Conservation (phyloP, 2,888 invertebrate species). For the Acheta domesticus region DNA sequence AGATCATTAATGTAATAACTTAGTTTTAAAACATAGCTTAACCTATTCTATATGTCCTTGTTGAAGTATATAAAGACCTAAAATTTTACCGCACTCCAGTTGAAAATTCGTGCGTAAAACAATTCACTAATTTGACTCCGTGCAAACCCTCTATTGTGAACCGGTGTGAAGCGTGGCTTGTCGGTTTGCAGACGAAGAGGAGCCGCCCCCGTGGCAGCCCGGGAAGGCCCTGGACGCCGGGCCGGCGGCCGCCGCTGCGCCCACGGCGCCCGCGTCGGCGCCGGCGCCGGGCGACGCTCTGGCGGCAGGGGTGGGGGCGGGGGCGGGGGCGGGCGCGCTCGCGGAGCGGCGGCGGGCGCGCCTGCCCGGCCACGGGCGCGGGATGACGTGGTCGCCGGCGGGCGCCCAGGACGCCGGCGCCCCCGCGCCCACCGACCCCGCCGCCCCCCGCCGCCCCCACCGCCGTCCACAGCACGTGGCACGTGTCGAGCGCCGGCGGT, state of each 20-base stretch:
- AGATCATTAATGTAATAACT: no score
- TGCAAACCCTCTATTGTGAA: no score
- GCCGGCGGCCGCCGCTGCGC: neutral
- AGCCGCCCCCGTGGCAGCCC: neutral
- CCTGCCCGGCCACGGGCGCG: neutral
- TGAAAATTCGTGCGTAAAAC: no score
- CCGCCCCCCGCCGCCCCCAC: neutral
- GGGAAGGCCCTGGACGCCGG: neutral
- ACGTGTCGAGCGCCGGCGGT: neutral
- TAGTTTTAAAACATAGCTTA: no score
- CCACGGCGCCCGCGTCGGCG: neutral
- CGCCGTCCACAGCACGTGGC: neutral
- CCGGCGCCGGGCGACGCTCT: neutral
- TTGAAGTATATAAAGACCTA: no score
- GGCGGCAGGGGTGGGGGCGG: neutral
- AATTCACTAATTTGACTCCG: no score
- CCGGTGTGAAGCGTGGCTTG: no score
- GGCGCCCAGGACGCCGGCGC: neutral
- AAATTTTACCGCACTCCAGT: no score
- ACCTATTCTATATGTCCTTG: no score
- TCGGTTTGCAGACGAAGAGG: neutral
- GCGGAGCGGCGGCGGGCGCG: neutral
- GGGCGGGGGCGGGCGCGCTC: neutral
- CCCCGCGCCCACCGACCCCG: neutral
- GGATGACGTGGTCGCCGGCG: neutral